phyloP scores from a whole-genome alignment of 2,888 invertebrate species.

The Aphrophora alni region DNA sequence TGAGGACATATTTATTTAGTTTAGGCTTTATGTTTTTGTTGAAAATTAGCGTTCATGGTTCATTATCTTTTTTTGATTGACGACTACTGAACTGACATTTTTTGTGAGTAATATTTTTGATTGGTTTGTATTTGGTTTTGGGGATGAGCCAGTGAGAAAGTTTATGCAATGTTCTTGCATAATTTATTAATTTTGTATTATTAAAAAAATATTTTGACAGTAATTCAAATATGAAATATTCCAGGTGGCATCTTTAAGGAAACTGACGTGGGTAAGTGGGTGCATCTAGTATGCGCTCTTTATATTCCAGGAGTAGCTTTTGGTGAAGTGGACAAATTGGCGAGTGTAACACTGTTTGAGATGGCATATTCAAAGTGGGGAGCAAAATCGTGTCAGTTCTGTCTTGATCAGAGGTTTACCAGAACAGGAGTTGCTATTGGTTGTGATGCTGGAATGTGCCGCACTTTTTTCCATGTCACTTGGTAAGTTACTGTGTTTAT shows the following conservation, averaged over 20 bases:
- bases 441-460: slow-evolving; percentile 98
- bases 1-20: too few species aligned
- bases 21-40: too few species aligned
- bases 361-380: slow-evolving; percentile 99
- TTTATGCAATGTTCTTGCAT: too few species aligned
- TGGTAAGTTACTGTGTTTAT: slow-evolving; percentile 65
- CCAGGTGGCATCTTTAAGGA: slow-evolving; percentile 91
- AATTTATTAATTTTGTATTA: too few species aligned
- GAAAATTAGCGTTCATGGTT: too few species aligned
- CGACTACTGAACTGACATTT: too few species aligned
- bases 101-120: too few species aligned
- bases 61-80: too few species aligned
- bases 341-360: slow-evolving; percentile 93
- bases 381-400: slow-evolving; percentile 87
- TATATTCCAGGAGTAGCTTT: slow-evolving; percentile 98
- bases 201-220: too few species aligned
- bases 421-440: slow-evolving; percentile 95
- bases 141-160: too few species aligned
- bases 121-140: too few species aligned
- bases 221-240: slow-evolving; percentile 34
- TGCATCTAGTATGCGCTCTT: slow-evolving; percentile 95
- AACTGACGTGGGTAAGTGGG: slow-evolving; percentile 98
- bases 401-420: slow-evolving; percentile 84
- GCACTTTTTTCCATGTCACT: slow-evolving; percentile 96
- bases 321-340: slow-evolving; percentile 90